Conservation (phyloP, 2,797 vertebrate species). For the Apodemus agrarius region DNA sequence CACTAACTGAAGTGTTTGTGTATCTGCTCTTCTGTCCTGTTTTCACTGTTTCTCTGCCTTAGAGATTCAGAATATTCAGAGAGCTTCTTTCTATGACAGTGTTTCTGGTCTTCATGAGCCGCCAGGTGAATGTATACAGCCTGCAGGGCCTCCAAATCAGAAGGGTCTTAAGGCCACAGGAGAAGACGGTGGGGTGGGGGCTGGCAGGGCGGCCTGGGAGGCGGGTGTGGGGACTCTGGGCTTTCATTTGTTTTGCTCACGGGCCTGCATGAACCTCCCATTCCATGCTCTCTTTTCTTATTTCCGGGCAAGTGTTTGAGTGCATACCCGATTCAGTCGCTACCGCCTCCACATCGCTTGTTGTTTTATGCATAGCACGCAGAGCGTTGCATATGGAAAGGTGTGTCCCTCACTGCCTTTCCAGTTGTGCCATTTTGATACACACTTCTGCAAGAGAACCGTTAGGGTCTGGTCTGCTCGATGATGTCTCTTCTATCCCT, state of each 20-base stretch:
- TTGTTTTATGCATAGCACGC: conserved; percentile 80
- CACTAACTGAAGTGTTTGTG: conserved; percentile 89
- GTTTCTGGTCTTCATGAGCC: conserved; percentile 97
- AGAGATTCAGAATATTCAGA: conserved; percentile 99
- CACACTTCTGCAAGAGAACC: conserved; percentile 69
- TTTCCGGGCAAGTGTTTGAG: conserved; percentile 81
- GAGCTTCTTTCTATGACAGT: conserved; percentile 99
- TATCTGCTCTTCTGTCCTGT: conserved; percentile 89
- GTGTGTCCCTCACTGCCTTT: conserved; percentile 79
- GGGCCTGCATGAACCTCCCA: conserved; percentile 93
- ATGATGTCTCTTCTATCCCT: conserved; percentile 23
- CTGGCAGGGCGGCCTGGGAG: conserved; percentile 39
- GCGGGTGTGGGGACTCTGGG: conserved; percentile 70
- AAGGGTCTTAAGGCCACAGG: conserved; percentile 87
- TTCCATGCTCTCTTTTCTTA: conserved; percentile 87
- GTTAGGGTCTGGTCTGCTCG: conserved; percentile 5
- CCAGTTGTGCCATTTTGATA: conserved; percentile 82
- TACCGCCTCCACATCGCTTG: conserved; percentile 85
- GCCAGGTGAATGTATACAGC: conserved; percentile 95
- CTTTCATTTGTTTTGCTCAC: conserved; percentile 88
- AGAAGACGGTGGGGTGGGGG: conserved; percentile 72
- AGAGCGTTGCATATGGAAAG: conserved; percentile 82
- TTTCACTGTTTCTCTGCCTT: conserved; percentile 90
- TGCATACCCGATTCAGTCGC: conserved; percentile 83
- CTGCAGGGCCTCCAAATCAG: conserved; percentile 86